A percentile compares a stretch with the other conserved stretches of the same genome.
Conservation (phyloP, 2,113 vertebrate genomes). For the Erythrolamprus reginae region DNA sequence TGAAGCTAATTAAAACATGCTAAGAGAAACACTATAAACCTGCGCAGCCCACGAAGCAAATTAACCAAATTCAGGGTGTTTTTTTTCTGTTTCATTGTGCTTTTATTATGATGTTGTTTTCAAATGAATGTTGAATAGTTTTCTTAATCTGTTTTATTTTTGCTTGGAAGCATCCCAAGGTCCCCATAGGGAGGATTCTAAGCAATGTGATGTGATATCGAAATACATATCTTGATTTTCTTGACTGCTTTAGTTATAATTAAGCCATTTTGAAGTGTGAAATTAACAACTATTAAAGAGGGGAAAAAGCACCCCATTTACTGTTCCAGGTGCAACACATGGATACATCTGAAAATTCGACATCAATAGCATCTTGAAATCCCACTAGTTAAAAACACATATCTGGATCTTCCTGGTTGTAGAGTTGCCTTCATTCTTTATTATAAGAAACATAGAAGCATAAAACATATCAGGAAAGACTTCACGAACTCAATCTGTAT, state of each 20-base stretch:
- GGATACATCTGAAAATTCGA: conserved; percentile 54
- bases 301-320: conserved; percentile 55
- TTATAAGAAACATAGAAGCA: too few relatives aligned
- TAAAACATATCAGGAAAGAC: too few relatives aligned
- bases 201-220: conserved; percentile 65
- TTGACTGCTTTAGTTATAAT: conserved; percentile 78
- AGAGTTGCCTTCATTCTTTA: not conserved
- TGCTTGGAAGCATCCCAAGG: conserved; percentile 57
- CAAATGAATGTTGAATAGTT: conserved; percentile 80
- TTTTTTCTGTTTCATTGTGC: conserved; percentile 69
- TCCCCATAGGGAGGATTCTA: conserved; percentile 70
- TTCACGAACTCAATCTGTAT: too few relatives aligned
- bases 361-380: conserved; percentile 43
- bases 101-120: conserved; percentile 79
- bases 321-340: conserved; percentile 70
- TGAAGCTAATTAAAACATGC: conserved; percentile 63
- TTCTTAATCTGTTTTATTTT: conserved; percentile 76
- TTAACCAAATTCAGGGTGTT: conserved; percentile 66
- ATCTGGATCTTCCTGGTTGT: not conserved
- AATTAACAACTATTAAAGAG: conserved; percentile 72
- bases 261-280: conserved; percentile 81
- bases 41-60: conserved; percentile 62
- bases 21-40: conserved; percentile 60
- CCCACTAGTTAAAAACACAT: not conserved
- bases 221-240: conserved; percentile 69